Evolutionary conservation across 2,113 vertebrate genomes (phyloP).

Genomic region (Scortum barcoo): DNA sequence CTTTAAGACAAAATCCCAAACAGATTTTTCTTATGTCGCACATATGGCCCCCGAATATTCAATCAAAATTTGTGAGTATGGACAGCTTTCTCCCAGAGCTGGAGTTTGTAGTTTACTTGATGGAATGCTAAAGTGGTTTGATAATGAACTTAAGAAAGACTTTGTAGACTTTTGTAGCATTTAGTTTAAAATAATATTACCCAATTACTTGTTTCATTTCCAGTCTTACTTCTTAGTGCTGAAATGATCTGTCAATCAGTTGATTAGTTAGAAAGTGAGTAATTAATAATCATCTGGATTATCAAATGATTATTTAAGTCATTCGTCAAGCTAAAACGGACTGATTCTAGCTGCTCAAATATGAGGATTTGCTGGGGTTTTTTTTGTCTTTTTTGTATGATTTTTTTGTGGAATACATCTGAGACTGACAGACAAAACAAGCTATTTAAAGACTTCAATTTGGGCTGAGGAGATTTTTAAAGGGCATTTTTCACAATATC

Average conservation of each 20-base stretch:
- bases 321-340: no score
- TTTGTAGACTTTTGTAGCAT: neutral
- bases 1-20: conserved; percentile 40
- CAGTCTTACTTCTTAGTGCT: neutral
- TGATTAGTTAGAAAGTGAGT: no score
- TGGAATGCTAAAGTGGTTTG: neutral
- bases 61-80: conserved; percentile 18
- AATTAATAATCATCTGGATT: neutral
- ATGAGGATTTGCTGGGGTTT: neutral
- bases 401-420: neutral
- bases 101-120: neutral
- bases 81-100: conserved; percentile 3
- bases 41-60: neutral
- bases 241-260: neutral
- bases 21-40: conserved; percentile 42
- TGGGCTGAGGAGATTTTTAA: neutral
- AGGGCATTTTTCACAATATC: neutral
- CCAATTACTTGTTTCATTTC: neutral
- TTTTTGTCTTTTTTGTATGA: neutral
- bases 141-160: conserved; percentile 10
- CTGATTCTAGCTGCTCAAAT: neutral
- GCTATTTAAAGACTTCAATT: neutral
- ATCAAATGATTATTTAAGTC: neutral
- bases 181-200: neutral
- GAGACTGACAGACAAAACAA: neutral